Percentiles rank a stretch among this genome's conserved stretches.
These are phyloP conservation scores for Horisme vitalbata DNA, from an alignment of 2,888 invertebrate species.

Conservation along the genomic window DNA sequence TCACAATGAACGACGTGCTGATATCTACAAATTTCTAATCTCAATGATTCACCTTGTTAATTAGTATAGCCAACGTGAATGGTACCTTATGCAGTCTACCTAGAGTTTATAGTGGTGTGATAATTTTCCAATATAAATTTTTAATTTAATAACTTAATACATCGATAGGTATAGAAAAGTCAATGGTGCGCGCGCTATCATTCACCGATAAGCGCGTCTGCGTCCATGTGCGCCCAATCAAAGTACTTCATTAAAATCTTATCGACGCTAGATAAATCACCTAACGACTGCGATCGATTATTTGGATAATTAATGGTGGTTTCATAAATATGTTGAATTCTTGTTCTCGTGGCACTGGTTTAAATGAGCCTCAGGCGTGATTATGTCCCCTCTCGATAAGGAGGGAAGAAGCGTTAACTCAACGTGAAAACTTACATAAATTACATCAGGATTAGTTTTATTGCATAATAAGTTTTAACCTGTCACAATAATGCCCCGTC, in stretches of 20 bases:
- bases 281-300: constrained; percentile 80
- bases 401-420: constrained; percentile 35
- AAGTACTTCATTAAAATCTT: constrained; percentile 83
- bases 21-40: constrained; percentile 82
- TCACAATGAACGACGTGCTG: constrained; percentile 80
- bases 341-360: constrained; percentile 59
- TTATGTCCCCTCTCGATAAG: constrained; percentile 43
- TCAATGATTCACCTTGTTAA: constrained; percentile 80
- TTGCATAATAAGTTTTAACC: constrained; percentile 18
- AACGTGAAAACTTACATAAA: constrained; percentile 25
- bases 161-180: constrained; percentile 72
- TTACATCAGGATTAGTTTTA: constrained; percentile 23
- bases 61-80: constrained; percentile 49
- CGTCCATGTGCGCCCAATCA: constrained; percentile 77
- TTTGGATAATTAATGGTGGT: constrained; percentile 79
- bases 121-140: constrained; percentile 53
- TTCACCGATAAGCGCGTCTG: constrained; percentile 66
- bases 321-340: constrained; percentile 75
- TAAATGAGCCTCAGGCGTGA: constrained; percentile 48
- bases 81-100: constrained; percentile 33
- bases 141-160: constrained; percentile 82
- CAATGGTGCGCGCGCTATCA: constrained; percentile 73
- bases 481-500: constrained; percentile 22
- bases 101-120: constrained; percentile 53
- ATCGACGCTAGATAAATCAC: constrained; percentile 82